A percentile compares a stretch with the other conserved stretches of the same genome.
Evolutionary conservation across 2,113 vertebrate species (phyloP).

Genomic region (Ammospiza nelsoni): DNA sequence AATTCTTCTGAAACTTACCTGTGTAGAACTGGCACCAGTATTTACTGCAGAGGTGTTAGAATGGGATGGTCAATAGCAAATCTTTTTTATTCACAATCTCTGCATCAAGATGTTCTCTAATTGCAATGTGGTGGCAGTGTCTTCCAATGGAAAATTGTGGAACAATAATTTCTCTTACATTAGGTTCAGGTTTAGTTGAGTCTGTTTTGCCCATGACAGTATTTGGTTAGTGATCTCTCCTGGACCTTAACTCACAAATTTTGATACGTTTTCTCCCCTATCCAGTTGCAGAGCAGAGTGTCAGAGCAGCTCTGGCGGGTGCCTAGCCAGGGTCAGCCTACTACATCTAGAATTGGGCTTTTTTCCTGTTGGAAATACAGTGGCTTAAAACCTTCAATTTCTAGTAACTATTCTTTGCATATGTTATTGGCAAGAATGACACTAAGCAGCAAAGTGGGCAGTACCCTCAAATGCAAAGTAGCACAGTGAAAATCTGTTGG

Average conservation of each 20-base stretch:
- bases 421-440: neutral
- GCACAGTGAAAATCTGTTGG: neutral
- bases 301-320: neutral
- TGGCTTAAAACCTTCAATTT: neutral
- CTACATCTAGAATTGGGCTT: neutral
- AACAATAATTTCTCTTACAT: neutral
- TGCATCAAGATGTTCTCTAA: neutral
- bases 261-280: neutral
- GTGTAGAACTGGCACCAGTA: conserved; percentile 4
- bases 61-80: neutral
- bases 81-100: neutral
- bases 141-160: neutral
- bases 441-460: neutral
- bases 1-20: conserved; percentile 44
- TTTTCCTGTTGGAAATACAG: neutral
- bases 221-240: neutral
- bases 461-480: neutral
- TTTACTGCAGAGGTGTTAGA: conserved; percentile 27
- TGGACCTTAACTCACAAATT: neutral
- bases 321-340: neutral
- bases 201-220: neutral
- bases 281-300: neutral
- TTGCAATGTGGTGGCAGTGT: neutral
- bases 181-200: neutral
- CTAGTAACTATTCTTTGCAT: neutral